Conservation (phyloP, 2,888 invertebrate genomes). For the Chorisops tibialis region DNA sequence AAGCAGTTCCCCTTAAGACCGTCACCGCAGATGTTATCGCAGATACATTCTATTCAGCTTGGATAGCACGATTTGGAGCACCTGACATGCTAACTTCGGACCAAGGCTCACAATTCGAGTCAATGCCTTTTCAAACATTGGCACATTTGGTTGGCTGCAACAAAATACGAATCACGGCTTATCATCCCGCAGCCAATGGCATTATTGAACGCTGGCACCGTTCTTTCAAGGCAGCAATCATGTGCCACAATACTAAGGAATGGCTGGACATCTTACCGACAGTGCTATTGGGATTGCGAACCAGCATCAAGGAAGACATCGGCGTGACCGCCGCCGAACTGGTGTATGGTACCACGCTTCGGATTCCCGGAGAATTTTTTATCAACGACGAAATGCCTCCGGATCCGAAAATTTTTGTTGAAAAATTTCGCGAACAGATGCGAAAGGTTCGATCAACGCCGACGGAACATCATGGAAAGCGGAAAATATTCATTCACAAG, state of each 20-base stretch:
- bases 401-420: conserved; percentile 19
- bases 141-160: conserved; percentile 38
- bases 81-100: conserved; percentile 47
- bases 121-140: conserved; percentile 39
- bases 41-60: conserved; percentile 41
- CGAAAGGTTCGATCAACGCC: conserved; percentile 5
- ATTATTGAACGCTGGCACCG: too few species aligned
- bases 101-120: conserved; percentile 46
- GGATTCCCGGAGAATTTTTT: too few species aligned
- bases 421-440: conserved; percentile 26
- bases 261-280: background rate
- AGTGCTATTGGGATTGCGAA: background rate
- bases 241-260: background rate
- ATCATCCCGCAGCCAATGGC: conserved; percentile 48
- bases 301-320: background rate
- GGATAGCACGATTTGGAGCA: conserved; percentile 50
- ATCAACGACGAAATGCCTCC: conserved; percentile 5
- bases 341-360: too few species aligned
- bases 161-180: conserved; percentile 40
- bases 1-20: conserved; percentile 35
- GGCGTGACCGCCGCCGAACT: too few species aligned
- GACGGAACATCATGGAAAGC: background rate
- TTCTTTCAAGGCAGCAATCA: too few species aligned
- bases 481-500: conserved; percentile 7
- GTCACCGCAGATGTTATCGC: conserved; percentile 38